phyloP scores from a whole-genome alignment of 2,797 vertebrate species.

The Lepus oiostolus region DNA sequence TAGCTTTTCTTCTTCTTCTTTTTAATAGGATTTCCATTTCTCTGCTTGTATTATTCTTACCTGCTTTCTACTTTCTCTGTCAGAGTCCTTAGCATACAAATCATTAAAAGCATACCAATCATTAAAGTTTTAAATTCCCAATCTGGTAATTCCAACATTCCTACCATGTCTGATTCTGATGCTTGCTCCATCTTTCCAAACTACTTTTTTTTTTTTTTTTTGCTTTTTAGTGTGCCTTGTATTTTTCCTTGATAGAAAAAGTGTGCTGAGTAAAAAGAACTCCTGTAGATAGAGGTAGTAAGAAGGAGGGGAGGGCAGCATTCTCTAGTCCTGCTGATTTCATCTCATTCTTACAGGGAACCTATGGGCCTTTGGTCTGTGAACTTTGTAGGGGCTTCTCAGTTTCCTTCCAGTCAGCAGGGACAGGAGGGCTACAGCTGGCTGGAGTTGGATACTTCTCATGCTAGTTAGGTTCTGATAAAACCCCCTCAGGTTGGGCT shows the following conservation, averaged over 20 bases:
- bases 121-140: not conserved
- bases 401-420: not conserved
- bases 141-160: not conserved
- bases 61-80: not conserved
- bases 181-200: not conserved
- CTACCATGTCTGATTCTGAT: not conserved
- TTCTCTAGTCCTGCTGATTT: not conserved
- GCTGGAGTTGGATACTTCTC: not conserved
- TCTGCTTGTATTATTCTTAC: not conserved
- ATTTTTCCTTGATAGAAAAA: not conserved
- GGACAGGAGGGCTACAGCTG: not conserved
- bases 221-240: not conserved
- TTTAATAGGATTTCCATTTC: not conserved
- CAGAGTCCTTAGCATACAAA: not conserved
- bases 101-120: not conserved
- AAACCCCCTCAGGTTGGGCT: not conserved
- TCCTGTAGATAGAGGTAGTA: not conserved
- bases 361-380: not conserved
- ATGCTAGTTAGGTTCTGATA: fast-evolving
- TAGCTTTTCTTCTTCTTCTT: not conserved
- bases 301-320: not conserved
- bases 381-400: not conserved
- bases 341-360: not conserved
- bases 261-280: not conserved
- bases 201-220: not conserved